phyloP scores from a whole-genome alignment of 2,113 vertebrate genomes.

The Sigmodon hispidus region DNA sequence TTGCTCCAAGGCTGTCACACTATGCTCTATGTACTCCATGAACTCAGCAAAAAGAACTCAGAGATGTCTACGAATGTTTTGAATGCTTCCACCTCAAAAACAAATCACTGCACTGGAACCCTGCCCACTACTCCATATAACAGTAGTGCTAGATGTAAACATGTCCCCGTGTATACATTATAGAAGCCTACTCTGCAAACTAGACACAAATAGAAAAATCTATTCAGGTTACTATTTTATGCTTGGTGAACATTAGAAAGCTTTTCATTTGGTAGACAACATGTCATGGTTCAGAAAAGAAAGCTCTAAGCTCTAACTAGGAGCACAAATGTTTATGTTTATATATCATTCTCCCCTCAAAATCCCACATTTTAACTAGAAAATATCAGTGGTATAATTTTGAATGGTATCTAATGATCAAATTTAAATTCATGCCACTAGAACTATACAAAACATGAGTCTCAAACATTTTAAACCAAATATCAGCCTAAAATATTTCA shows the following conservation, averaged over 20 bases:
- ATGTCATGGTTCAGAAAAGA: conserved; percentile 23
- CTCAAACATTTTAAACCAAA: conserved; percentile 78
- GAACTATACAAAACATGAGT: conserved; percentile 56
- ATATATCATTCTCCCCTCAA: neutral
- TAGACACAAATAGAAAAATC: conserved; percentile 62
- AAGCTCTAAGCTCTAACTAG: conserved; percentile 43
- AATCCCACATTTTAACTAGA: neutral
- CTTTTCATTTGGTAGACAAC: conserved; percentile 34
- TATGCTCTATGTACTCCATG: neutral
- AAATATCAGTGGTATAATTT: conserved; percentile 3
- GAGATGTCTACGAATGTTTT: conserved; percentile 20
- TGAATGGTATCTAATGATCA: conserved; percentile 58
- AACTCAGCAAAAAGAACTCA: conserved; percentile 51
- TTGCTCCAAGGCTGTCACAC: neutral
- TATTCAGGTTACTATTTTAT: conserved; percentile 42
- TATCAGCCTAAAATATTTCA: conserved; percentile 65
- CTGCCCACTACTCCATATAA: conserved; percentile 60
- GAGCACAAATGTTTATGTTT: neutral
- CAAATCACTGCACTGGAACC: conserved; percentile 56
- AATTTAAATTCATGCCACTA: conserved; percentile 63
- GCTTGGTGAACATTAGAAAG: conserved; percentile 63
- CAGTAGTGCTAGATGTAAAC: conserved; percentile 60
- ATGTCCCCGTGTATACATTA: conserved; percentile 60
- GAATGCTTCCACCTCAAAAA: conserved; percentile 50
- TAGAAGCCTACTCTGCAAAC: conserved; percentile 63